phyloP scores from a whole-genome alignment of 2,797 vertebrate genomes.

The Mico argentatus region DNA sequence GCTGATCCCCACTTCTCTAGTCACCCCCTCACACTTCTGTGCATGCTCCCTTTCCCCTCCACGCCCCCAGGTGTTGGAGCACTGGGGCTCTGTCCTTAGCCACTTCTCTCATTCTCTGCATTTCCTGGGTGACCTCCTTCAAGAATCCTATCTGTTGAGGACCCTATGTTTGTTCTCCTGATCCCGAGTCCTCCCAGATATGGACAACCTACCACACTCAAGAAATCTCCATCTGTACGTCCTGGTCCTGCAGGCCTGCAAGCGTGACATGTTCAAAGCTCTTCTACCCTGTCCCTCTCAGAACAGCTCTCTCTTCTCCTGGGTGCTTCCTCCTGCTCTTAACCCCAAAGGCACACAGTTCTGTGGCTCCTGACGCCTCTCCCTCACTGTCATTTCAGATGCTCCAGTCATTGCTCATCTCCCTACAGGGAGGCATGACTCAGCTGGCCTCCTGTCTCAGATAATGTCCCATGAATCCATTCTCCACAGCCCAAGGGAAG shows the following conservation, averaged over 20 bases:
- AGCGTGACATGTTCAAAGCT: fast-evolving
- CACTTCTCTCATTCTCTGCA: neutral
- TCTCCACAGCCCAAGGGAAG: neutral
- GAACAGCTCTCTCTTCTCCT: too few relatives aligned
- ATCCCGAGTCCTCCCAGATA: neutral
- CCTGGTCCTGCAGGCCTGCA: fast-evolving
- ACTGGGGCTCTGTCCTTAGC: neutral
- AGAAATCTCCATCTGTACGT: fast-evolving
- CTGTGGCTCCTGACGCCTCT: neutral
- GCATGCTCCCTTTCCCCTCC: neutral
- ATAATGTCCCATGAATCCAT: neutral
- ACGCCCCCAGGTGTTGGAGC: fast-evolving
- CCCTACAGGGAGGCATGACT: neutral
- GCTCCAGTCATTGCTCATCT: neutral
- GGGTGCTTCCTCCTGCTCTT: neutral
- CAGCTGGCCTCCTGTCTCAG: neutral
- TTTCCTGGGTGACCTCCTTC: neutral
- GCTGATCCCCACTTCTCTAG: neutral
- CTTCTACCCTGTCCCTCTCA: neutral
- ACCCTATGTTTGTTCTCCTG: neutral
- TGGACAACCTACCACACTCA: too few relatives aligned
- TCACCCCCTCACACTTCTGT: neutral
- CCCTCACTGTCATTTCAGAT: neutral
- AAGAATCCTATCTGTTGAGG: neutral
- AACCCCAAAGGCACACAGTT: neutral